These are phyloP conservation scores for Galbula dea DNA, from an alignment of 2,113 vertebrate genomes.

Conservation along the genomic window DNA sequence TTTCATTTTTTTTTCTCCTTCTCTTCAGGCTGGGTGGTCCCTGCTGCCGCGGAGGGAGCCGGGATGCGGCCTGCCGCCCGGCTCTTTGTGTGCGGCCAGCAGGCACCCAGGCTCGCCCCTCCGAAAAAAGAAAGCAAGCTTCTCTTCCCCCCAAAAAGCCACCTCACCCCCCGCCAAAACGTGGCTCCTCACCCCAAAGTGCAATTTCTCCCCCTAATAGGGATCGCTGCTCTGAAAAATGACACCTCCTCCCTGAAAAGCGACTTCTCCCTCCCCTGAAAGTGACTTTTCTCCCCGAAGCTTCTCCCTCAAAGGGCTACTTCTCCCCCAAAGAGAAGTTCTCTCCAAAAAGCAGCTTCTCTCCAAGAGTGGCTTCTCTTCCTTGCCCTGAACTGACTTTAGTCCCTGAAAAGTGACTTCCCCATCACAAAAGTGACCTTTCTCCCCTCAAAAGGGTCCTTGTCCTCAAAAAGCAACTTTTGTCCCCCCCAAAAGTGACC, in stretches of 20 bases:
- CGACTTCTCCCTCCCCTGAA: not conserved
- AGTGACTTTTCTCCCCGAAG: not conserved
- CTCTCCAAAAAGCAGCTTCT: not conserved
- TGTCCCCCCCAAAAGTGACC: not conserved
- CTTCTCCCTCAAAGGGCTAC: not conserved
- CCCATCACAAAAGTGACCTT: not conserved
- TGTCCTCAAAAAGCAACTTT: not conserved
- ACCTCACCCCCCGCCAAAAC: rapidly evolving
- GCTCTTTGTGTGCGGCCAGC: not conserved
- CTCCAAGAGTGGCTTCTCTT: not conserved
- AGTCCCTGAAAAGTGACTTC: not conserved
- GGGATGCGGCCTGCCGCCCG: not conserved
- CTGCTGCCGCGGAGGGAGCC: not conserved
- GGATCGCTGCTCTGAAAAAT: rapidly evolving
- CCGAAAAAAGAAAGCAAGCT: not conserved
- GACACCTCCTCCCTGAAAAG: rapidly evolving
- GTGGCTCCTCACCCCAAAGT: not conserved
- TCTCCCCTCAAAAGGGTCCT: not conserved
- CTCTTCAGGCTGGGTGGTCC: constrained; percentile 5
- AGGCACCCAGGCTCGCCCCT: not conserved
- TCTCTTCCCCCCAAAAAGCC: not conserved
- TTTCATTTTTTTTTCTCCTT: not conserved
- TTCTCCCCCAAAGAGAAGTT: not conserved
- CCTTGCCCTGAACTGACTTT: not conserved
- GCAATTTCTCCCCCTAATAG: not conserved